phyloP scores from a whole-genome alignment of 2,797 vertebrate genomes.

The Gastrophryne carolinensis region DNA sequence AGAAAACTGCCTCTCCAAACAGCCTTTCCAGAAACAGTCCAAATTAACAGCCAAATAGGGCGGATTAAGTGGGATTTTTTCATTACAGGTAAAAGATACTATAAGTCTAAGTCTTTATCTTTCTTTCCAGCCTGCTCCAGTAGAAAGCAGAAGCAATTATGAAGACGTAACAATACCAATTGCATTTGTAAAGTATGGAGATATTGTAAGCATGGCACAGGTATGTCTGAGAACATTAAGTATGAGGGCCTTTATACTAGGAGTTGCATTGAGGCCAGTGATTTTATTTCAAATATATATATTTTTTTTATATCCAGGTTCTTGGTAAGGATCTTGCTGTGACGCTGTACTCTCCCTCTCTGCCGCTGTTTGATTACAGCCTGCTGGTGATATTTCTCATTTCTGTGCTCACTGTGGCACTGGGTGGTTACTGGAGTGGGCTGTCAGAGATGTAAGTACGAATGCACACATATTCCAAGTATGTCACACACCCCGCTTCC shows the following conservation, averaged over 20 bases:
- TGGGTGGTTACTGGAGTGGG: conserved; percentile 93
- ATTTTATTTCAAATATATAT: no score
- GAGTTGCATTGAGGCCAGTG: no score
- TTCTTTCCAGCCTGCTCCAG: conserved; percentile 69
- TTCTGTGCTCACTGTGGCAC: conserved; percentile 79
- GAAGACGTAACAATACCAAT: conserved; percentile 77
- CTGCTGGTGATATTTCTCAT: conserved; percentile 87
- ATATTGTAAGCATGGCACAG: conserved; percentile 76
- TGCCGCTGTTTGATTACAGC: conserved; percentile 77
- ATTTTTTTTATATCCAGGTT: conserved; percentile 63
- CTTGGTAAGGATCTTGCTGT: conserved; percentile 74
- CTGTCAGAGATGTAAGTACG: conserved; percentile 81
- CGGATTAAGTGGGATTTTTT: no score
- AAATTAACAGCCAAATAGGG: no score
- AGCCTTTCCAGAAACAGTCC: no score
- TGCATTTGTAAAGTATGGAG: conserved; percentile 78
- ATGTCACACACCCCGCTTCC: no score
- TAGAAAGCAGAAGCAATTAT: conserved; percentile 76
- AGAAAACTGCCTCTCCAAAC: no score
- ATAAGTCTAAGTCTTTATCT: neutral
- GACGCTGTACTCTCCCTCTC: conserved; percentile 78
- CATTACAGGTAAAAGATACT: no score
- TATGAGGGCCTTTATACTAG: no score
- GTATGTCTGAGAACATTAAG: no score
- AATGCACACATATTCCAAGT: neutral